Conservation (phyloP, 2,888 invertebrate species). For the Agrotis puta region DNA sequence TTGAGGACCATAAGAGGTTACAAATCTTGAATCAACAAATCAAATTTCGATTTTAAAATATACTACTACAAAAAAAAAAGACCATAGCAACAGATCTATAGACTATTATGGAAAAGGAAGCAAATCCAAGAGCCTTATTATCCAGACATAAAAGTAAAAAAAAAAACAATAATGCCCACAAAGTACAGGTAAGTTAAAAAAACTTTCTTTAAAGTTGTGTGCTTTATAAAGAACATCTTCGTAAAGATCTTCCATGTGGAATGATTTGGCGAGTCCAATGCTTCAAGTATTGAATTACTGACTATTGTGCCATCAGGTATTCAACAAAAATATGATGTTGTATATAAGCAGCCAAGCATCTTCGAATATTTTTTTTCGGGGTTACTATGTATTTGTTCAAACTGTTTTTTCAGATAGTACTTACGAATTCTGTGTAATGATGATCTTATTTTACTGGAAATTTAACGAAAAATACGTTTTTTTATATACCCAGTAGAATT, state of each 20-base stretch:
- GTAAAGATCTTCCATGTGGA: slow-evolving; percentile 55
- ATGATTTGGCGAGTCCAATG: slow-evolving; percentile 56
- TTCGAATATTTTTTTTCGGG: slow-evolving; percentile 44
- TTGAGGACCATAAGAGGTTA: background rate
- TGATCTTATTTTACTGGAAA: slow-evolving; percentile 7
- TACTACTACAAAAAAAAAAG: background rate
- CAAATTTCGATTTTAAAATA: background rate
- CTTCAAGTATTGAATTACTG: slow-evolving; percentile 63
- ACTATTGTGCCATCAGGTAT: slow-evolving; percentile 50
- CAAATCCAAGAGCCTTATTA: slow-evolving; percentile 23
- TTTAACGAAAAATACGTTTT: background rate
- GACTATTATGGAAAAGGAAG: slow-evolving; percentile 14
- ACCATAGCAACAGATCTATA: background rate
- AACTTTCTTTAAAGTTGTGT: slow-evolving; percentile 42
- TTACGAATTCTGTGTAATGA: slow-evolving; percentile 18
- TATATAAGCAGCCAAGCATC: slow-evolving; percentile 24
- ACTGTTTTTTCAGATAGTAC: slow-evolving; percentile 4
- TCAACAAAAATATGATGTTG: slow-evolving; percentile 29
- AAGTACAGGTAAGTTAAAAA: slow-evolving; percentile 51
- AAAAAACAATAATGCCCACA: slow-evolving; percentile 16
- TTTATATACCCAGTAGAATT: background rate
- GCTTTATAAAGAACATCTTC: slow-evolving; percentile 39
- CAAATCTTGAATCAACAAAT: background rate
- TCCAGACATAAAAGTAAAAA: slow-evolving; percentile 23
- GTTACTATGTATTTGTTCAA: slow-evolving; percentile 13